phyloP scores from a whole-genome alignment of 2,113 vertebrate genomes.

The Cebus imitator region DNA sequence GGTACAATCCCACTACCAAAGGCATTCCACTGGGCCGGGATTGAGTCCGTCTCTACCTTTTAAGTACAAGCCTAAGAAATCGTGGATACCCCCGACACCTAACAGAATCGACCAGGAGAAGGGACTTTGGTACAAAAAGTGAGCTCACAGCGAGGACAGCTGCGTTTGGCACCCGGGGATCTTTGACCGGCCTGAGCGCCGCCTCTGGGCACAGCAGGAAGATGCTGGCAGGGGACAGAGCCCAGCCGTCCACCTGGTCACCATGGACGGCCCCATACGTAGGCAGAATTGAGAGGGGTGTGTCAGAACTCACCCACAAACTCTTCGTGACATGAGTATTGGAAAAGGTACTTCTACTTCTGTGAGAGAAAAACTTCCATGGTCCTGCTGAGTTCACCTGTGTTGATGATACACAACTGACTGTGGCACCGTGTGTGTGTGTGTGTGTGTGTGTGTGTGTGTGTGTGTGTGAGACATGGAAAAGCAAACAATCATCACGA shows the following conservation, averaged over 20 bases:
- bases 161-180: neutral
- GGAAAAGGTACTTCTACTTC: neutral
- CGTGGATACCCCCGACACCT: rapidly evolving
- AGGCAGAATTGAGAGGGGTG: neutral
- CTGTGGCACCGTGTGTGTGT: too few species aligned
- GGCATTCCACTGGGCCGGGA: neutral
- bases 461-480: too few species aligned
- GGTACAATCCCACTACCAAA: neutral
- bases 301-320: too few species aligned
- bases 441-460: too few species aligned
- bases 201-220: neutral
- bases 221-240: neutral
- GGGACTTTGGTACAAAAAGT: neutral
- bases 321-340: rapidly evolving
- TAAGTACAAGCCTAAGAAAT: neutral
- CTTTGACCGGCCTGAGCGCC: neutral
- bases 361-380: neutral
- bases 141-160: neutral
- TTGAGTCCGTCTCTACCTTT: rapidly evolving
- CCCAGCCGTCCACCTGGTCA: rapidly evolving
- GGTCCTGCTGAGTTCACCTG: neutral
- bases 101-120: rapidly evolving
- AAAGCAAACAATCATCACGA: neutral
- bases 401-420: rapidly evolving
- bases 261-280: neutral